Conservation (phyloP, 2,797 vertebrate species). For the Xiphophorus birchmanni region DNA sequence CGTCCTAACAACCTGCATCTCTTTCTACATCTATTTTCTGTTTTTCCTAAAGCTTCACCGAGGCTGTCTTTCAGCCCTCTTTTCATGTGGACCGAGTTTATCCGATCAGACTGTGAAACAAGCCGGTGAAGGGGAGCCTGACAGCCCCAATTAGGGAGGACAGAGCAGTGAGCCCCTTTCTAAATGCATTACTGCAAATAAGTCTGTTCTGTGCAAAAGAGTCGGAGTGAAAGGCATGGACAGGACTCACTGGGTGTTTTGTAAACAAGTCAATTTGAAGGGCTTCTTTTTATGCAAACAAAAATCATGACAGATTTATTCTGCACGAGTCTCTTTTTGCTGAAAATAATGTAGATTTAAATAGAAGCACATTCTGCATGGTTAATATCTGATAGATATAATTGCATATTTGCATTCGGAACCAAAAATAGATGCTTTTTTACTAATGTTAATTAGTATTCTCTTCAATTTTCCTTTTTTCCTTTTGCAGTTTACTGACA, state of each 20-base stretch:
- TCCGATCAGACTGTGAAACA: slow-evolving; percentile 70
- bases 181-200: slow-evolving; percentile 58
- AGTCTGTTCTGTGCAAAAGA: slow-evolving; percentile 56
- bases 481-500: background rate
- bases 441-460: background rate
- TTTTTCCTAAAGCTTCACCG: slow-evolving; percentile 32
- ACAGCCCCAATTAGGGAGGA: slow-evolving; percentile 71
- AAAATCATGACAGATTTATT: slow-evolving; percentile 31
- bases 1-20: slow-evolving; percentile 53
- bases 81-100: slow-evolving; percentile 62
- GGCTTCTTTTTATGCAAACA: slow-evolving; percentile 14
- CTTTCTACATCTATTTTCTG: slow-evolving; percentile 9
- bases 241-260: slow-evolving; percentile 27
- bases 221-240: slow-evolving; percentile 15
- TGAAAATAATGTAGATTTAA: slow-evolving; percentile 23
- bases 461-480: background rate
- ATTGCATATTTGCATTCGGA: background rate
- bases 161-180: slow-evolving; percentile 54
- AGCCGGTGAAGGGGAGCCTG: slow-evolving; percentile 62
- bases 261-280: slow-evolving; percentile 43
- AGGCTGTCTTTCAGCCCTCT: slow-evolving; percentile 55
- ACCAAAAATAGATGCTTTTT: background rate
- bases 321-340: background rate
- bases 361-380: background rate
- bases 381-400: background rate